Evolutionary conservation across 30 jellyfish, hydroid and myxozoan genomes (phyloP), one percentile per base, ranked within the genome.

Genomic region (Aurelia aurita complex sp. Pacific): DNA sequence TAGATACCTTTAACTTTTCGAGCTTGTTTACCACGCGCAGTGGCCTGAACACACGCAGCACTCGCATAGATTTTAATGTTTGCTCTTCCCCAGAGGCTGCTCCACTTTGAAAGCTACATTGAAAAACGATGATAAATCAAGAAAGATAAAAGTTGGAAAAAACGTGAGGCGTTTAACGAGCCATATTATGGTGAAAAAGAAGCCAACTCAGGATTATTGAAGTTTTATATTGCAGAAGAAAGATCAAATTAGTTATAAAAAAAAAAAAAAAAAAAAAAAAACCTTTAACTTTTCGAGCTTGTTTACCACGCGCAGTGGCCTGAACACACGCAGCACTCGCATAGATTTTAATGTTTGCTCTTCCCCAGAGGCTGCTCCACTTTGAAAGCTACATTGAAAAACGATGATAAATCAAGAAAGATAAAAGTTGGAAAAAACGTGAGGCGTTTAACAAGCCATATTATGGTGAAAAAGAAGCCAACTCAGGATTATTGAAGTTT

Each of bases 301-400:
- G 81, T 94, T 94, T 8, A 94, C 97, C 55, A 90, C 99, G 78
- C 99, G 52, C 1, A 94, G 83, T 7, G 99, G 96, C 65, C 99
- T 89, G 67, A 94, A 94, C 10, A 94, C 99, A 14, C 99, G 83
- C 62, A 94, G 80, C 18, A 94, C 92, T 63, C 99, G 65, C 99
- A 94, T 83, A 3, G 96, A 92, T 71, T 89, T 83, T 46, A 94
- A 64, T n/a, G 96, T 88, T 17, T 90, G 96, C 35, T 80, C 96
- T 54, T 77, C 77, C 29, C 96, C 96, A 63, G 85, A 62, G 18
- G 96, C 77, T 12, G 34, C 71, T 13, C 74, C 88, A 34, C 82
- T 83, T 55, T 86, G 85, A 64, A 76, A 86, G 63, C 96, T 86
- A 62, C 5, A 65, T 65, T 46, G 12, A 80, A 23, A 77, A 32